Percentiles rank a stretch among this genome's conserved stretches.
These are phyloP conservation scores for Dicranocentrus wangi DNA, from an alignment of 2,888 invertebrate species.

Conservation along the genomic window DNA sequence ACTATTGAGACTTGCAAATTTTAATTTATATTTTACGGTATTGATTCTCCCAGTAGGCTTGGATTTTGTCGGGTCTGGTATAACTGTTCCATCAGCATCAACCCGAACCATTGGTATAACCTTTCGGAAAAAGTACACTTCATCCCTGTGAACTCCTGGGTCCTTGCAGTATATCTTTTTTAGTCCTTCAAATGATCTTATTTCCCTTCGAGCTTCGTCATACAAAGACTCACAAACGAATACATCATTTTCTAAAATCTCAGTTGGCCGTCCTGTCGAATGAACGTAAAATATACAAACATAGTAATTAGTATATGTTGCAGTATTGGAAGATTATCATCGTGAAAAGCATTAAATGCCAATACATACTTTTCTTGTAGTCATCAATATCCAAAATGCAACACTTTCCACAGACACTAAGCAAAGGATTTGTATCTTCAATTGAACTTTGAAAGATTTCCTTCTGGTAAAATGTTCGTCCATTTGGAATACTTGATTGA, in stretches of 20 bases:
- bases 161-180: slow-evolving; percentile 88
- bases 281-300: slow-evolving; percentile 18
- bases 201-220: slow-evolving; percentile 88
- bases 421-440: slow-evolving; percentile 92
- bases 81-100: slow-evolving; percentile 68
- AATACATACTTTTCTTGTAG: slow-evolving; percentile 83
- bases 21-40: neutral
- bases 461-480: slow-evolving; percentile 90
- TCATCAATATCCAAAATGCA: slow-evolving; percentile 91
- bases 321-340: neutral
- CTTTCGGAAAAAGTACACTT: slow-evolving; percentile 87
- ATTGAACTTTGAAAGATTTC: slow-evolving; percentile 93
- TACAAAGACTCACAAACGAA: slow-evolving; percentile 94
- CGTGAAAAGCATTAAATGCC: neutral
- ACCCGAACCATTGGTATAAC: slow-evolving; percentile 75
- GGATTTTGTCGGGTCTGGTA: slow-evolving; percentile 43
- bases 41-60: neutral
- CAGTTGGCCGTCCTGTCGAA: slow-evolving; percentile 94
- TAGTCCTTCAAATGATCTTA: slow-evolving; percentile 84
- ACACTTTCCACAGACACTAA: slow-evolving; percentile 93
- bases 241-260: slow-evolving; percentile 92
- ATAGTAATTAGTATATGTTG: neutral
- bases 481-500: slow-evolving; percentile 79
- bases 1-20: neutral
- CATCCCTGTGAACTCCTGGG: slow-evolving; percentile 90